Conservation (phyloP, 2,797 vertebrate species). For the Lemur catta region DNA sequence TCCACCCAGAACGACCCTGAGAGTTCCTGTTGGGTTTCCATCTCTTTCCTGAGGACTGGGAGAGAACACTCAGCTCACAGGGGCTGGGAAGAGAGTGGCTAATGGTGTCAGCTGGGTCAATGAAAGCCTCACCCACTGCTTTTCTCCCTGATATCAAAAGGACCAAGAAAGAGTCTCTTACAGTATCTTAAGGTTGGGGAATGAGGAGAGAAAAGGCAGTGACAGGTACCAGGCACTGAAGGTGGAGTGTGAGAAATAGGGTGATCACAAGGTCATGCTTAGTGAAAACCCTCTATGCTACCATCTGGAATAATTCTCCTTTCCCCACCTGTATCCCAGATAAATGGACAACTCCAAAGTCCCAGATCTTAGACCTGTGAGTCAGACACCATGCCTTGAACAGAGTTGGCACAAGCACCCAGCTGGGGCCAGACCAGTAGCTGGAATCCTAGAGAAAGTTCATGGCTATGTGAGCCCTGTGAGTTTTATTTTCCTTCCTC, state of each 20-base stretch:
- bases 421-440: neutral
- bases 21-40: neutral
- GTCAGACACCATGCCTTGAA: neutral
- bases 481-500: neutral
- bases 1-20: neutral
- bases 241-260: neutral
- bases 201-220: neutral
- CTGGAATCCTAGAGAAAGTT: rapidly evolving
- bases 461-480: rapidly evolving
- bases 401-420: rapidly evolving
- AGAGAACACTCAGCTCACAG: rapidly evolving
- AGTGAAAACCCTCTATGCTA: neutral
- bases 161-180: neutral
- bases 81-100: neutral
- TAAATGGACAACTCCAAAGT: neutral
- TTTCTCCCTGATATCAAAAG: neutral
- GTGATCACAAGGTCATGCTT: neutral
- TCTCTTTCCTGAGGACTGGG: rapidly evolving
- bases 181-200: neutral
- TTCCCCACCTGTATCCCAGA: neutral
- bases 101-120: neutral
- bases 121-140: rapidly evolving
- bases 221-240: neutral
- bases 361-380: neutral
- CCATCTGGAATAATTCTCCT: neutral